These are phyloP conservation scores for Drosophila nr. medialis DNA, from an alignment of 2,888 invertebrate genomes.

Conservation along the genomic window DNA sequence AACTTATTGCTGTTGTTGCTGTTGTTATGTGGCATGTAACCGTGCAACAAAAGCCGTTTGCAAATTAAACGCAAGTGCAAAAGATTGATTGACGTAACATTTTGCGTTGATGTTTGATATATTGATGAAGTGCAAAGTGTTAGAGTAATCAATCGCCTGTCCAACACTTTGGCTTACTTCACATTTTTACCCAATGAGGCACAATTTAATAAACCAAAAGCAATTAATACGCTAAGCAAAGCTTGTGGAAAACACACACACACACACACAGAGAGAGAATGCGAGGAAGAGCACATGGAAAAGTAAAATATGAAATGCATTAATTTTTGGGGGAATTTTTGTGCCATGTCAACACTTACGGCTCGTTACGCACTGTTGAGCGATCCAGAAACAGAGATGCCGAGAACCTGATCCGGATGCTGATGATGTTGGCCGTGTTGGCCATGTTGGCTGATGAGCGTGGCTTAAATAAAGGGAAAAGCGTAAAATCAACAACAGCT, in stretches of 20 bases:
- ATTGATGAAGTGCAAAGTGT: conserved; percentile 61
- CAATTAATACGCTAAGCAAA: conserved; percentile 64
- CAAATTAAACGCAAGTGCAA: conserved; percentile 64
- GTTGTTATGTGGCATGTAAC: not conserved
- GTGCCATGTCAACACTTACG: conserved; percentile 81
- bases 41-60: conserved; percentile 45
- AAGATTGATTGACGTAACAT: conserved; percentile 71
- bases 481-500: conserved; percentile 60
- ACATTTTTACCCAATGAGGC: conserved; percentile 33
- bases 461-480: conserved; percentile 56
- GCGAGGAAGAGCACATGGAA: not conserved
- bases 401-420: conserved; percentile 30
- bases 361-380: conserved; percentile 71
- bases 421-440: conserved; percentile 48
- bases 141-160: conserved; percentile 52
- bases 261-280: not conserved
- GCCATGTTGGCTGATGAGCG: conserved; percentile 40
- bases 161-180: conserved; percentile 6
- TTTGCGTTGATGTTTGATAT: conserved; percentile 49
- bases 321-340: conserved; percentile 68
- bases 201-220: conserved; percentile 51
- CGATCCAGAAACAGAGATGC: conserved; percentile 31
- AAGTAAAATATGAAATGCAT: conserved; percentile 68
- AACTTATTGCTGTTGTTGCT: conserved; percentile 25
- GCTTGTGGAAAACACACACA: conserved; percentile 8